Evolutionary conservation across 2,113 vertebrate species (phyloP), one percentile per base, ranked within the genome.

Genomic region (Cephalopterus ornatus): DNA sequence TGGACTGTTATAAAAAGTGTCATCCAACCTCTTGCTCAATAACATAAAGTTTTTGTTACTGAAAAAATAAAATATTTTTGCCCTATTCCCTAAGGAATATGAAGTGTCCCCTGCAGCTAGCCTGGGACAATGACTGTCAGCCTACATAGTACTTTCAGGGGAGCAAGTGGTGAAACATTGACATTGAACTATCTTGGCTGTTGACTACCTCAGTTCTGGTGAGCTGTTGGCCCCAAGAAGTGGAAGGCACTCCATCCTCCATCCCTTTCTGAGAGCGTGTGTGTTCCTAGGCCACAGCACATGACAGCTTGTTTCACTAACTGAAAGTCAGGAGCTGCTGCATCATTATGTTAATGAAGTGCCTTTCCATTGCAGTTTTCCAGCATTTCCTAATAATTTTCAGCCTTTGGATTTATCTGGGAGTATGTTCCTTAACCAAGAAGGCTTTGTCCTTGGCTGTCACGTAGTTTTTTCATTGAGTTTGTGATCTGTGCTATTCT

Each of bases 401-500:
- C 35, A 88, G 68, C 52, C 21, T 27, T 67, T 74, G 28, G 6
- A 87, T 82, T 93, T 83, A 27, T 94, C 46, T 80, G 28, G 17
- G 92, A 80, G 19, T 35, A 49, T 23, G 32, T 30, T 74, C 39
- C 85, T 94, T 80, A 39, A 88, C 76, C 72, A 91, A 75, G 53
- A 80, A 75, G 37, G 28, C 15, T 78, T 81, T 70, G 65, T 72
- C 79, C 72, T 88, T 92, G 85, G 3, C 49, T 91, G 7, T 89
- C 76, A 52, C 65, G 46, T 65, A 72, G 47, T 84, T 93, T 82
- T 37, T 52, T 90, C 65, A 56, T 75, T 52, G 85, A 63, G 90
- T 86, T 93, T 72, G 49, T 72, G 92, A 49, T 53, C 75, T 86
- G 8, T 78, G 41, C 33, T 88, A 66, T 59, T 92, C 76, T 75